Evolutionary conservation across 2,888 invertebrate species (phyloP).

Genomic region (Cenopis cana): DNA sequence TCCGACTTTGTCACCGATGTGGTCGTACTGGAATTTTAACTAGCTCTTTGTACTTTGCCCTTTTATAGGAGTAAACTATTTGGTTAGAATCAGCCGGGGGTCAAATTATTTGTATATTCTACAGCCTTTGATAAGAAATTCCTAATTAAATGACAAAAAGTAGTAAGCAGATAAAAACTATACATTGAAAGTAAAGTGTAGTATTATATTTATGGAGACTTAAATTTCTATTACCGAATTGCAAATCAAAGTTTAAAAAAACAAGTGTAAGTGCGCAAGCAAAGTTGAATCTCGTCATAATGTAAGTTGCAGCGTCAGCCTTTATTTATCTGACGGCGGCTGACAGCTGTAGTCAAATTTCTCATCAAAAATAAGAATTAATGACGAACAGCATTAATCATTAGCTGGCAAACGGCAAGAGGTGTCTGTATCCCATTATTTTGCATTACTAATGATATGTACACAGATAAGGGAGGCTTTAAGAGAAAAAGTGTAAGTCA

Average conservation of each 20-base stretch:
- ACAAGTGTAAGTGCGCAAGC: slow-evolving; percentile 25
- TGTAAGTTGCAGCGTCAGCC: slow-evolving; percentile 82
- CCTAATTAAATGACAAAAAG: slow-evolving; percentile 1
- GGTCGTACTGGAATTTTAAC: slow-evolving; percentile 81
- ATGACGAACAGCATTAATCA: slow-evolving; percentile 84
- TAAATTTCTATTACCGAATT: slow-evolving; percentile 11
- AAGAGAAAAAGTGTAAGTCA: slow-evolving; percentile 73
- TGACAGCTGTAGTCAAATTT: slow-evolving; percentile 84
- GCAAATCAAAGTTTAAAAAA: slow-evolving; percentile 23
- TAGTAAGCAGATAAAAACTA: slow-evolving; percentile 6
- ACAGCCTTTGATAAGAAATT: slow-evolving; percentile 65
- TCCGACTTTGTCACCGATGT: slow-evolving; percentile 80
- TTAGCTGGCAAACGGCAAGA: slow-evolving; percentile 83
- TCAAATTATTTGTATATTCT: slow-evolving; percentile 70
- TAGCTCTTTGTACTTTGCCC: slow-evolving; percentile 81
- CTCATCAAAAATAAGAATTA: slow-evolving; percentile 86
- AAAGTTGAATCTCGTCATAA: slow-evolving; percentile 52
- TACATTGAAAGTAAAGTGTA: slow-evolving; percentile 4
- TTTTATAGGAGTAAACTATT: slow-evolving; percentile 80
- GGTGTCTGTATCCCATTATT: slow-evolving; percentile 85
- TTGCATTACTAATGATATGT: slow-evolving; percentile 85
- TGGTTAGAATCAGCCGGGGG: slow-evolving; percentile 72
- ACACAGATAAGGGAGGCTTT: slow-evolving; percentile 79
- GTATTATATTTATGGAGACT: background rate
- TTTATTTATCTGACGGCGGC: slow-evolving; percentile 82